Conservation (phyloP, 2,113 vertebrate genomes). For the Campylomormyrus numenius region DNA sequence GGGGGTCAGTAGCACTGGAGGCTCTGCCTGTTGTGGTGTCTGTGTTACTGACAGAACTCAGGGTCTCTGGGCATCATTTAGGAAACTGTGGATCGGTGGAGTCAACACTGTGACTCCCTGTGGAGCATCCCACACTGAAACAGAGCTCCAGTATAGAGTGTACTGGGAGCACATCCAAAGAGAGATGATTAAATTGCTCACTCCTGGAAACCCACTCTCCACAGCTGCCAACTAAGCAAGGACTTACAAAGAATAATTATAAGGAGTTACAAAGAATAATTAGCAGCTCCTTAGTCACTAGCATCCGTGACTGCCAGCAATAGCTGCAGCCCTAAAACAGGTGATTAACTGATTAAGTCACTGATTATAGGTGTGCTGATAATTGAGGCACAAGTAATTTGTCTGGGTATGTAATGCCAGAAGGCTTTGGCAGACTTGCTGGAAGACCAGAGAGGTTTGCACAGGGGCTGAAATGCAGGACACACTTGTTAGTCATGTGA, state of each 20-base stretch:
- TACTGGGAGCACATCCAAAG: background rate
- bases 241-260: background rate
- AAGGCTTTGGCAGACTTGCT: background rate
- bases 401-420: background rate
- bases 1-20: background rate
- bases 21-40: background rate
- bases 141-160: background rate
- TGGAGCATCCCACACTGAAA: background rate
- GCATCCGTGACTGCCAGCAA: background rate
- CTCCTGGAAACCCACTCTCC: background rate
- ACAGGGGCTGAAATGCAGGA: background rate
- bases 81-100: background rate
- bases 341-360: background rate
- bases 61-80: background rate
- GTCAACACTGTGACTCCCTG: background rate
- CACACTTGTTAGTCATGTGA: background rate
- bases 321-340: background rate
- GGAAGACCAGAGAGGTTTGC: background rate
- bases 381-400: background rate
- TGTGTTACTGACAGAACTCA: background rate
- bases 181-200: background rate
- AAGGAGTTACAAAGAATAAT: background rate
- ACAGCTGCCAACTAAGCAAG: background rate
- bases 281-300: background rate
- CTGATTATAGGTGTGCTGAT: background rate